Percentiles rank a stretch among this genome's conserved stretches.
These are phyloP conservation scores for Rhizoglyphus robini DNA, from an alignment of 1,140 invertebrate species.

Conservation along the genomic window DNA sequence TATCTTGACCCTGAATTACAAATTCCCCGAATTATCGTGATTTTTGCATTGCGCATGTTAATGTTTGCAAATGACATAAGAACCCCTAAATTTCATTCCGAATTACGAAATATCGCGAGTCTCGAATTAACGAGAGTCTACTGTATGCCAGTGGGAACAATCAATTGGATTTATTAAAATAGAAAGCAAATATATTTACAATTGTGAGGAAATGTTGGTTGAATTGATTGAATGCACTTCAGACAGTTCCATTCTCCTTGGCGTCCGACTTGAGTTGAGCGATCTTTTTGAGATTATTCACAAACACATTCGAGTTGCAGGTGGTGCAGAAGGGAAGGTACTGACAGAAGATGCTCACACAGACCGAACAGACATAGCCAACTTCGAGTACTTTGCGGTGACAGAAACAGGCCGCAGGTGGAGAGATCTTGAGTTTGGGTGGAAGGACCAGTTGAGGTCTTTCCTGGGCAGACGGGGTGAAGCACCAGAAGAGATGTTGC, in stretches of 20 bases:
- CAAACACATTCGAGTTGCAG: slow-evolving; percentile 46
- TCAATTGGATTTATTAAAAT: no score
- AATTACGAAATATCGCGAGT: no score
- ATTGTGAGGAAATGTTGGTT: no score
- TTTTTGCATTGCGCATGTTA: no score
- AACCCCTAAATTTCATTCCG: no score
- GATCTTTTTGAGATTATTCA: slow-evolving; percentile 12
- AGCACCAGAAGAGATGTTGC: slow-evolving; percentile 90
- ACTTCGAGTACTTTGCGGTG: slow-evolving; percentile 90
- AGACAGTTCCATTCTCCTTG: neutral
- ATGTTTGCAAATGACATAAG: no score
- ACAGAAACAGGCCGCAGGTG: slow-evolving; percentile 92
- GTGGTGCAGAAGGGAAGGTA: slow-evolving; percentile 94
- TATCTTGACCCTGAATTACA: no score
- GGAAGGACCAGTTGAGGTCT: slow-evolving; percentile 72
- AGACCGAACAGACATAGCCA: slow-evolving; percentile 94
- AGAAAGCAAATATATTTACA: no score
- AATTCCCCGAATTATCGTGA: no score
- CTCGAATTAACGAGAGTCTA: no score
- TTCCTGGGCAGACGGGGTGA: slow-evolving; percentile 64
- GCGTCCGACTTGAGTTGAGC: slow-evolving; percentile 10
- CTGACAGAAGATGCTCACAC: slow-evolving; percentile 92
- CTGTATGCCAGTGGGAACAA: no score
- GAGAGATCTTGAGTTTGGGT: slow-evolving; percentile 78
- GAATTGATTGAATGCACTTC: no score